Base-by-base conservation (phyloP, 2,888 invertebrate genomes). In the Stictocephala bisonia region DNA sequence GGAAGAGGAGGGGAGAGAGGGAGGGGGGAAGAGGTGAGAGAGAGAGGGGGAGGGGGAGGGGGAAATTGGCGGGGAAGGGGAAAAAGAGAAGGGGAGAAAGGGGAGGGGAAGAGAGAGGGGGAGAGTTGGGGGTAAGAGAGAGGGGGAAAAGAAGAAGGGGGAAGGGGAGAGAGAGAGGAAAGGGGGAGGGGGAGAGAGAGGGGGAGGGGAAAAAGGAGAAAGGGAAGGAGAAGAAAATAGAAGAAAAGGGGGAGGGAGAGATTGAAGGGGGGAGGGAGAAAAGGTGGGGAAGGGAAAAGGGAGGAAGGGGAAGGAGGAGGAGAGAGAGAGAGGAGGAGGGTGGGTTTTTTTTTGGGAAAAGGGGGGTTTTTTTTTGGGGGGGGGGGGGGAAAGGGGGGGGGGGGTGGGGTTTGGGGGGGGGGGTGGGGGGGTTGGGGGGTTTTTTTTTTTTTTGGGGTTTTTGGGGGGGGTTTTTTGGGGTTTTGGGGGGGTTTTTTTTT, bases 221-320 rank as follows among this genome's bases (percentile, higher is more conserved):
- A 35, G 7, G 35, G 35, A 35, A 11, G 35, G 7, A 7, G 11
- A 11, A 35, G 11, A 35, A 18, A 50, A 50, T 50, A 13, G 24
- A 3, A 50, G 35, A 35, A 35, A 35, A 35, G 35, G 7, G 26
- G 6, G 24, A 20, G 27, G 27, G 13, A 53, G 2, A 3, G 13
- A 26, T 29, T 15, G 26, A 64, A 44, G 27, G 64, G 44, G 27
- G 40, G 64, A 26, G 64, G 64, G 44, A 41, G 13, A 4, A 18
- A 26, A 44, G 27, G 44, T 18, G 27, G 22, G 3, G 18, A 27
- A 35, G 64, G 44, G 7, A 6, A 44, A 15, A 27, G 44, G 13
- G 9, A 15, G 6, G 44, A 15, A n/a, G 15, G 44, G 15, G 44
- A n/a, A 44, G 15, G 44, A 44, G 7, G 44, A 4, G 9, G 11